Evolutionary conservation across 2,797 vertebrate genomes (phyloP).

Genomic region (Cossypha dichroa): DNA sequence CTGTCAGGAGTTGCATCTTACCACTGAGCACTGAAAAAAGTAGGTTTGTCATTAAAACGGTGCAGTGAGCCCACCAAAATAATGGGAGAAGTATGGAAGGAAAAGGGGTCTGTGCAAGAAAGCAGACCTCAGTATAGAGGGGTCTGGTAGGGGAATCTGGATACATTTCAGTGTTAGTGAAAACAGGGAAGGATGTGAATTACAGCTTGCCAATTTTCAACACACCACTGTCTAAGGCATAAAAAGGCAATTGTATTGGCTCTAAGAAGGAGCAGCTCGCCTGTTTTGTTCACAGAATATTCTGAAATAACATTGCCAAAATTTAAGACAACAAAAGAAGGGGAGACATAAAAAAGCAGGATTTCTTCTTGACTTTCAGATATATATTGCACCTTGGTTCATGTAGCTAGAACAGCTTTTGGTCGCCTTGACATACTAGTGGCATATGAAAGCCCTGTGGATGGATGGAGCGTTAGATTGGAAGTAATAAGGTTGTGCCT

Average conservation of each 20-base stretch:
- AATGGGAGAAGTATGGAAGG: background rate
- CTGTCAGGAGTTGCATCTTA: background rate
- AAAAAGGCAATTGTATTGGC: slow-evolving; percentile 50
- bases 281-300: slow-evolving; percentile 49
- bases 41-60: background rate
- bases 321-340: slow-evolving; percentile 13
- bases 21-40: background rate
- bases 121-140: background rate
- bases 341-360: background rate
- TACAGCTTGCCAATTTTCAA: slow-evolving; percentile 9
- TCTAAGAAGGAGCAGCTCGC: slow-evolving; percentile 6
- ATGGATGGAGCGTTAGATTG: slow-evolving; percentile 67
- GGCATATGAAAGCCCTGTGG: slow-evolving; percentile 60
- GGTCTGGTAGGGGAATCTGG: background rate
- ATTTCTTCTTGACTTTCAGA: slow-evolving; percentile 22
- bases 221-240: slow-evolving; percentile 7
- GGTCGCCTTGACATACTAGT: slow-evolving; percentile 14
- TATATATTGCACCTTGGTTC: slow-evolving; percentile 32
- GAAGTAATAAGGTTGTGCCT: slow-evolving; percentile 75
- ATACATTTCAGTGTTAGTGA: background rate
- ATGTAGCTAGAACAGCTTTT: slow-evolving; percentile 10
- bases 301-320: slow-evolving; percentile 29
- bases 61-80: background rate
- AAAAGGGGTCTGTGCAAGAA: background rate
- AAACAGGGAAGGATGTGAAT: slow-evolving; percentile 16